phyloP scores from a whole-genome alignment of 1,140 invertebrate species.

The Orius insidiosus region DNA sequence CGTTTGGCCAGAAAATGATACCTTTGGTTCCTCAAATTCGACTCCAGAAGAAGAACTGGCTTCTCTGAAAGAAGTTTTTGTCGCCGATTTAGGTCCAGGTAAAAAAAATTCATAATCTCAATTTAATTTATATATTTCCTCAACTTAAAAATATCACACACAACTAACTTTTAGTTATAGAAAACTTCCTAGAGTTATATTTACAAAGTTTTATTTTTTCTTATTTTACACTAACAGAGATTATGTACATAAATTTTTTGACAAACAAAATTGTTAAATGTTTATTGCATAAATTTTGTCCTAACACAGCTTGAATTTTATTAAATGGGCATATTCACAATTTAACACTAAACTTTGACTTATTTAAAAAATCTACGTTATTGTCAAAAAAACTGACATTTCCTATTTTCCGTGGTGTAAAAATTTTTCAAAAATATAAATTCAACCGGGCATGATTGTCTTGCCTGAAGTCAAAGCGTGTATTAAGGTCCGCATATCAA shows the following conservation, averaged over 20 bases:
- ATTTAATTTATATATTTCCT: not conserved
- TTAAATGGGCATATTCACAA: not conserved
- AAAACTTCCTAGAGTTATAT: no score
- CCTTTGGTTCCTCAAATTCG: slow-evolving; percentile 53
- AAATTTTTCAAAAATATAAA: no score
- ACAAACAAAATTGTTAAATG: not conserved
- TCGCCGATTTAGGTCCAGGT: slow-evolving; percentile 52
- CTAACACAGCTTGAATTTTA: no score
- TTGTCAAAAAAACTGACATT: no score
- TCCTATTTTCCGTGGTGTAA: not conserved
- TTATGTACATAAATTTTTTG: slow-evolving; percentile 9
- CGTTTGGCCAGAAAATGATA: slow-evolving; percentile 70
- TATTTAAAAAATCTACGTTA: not conserved
- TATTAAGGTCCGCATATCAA: no score
- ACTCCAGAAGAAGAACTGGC: slow-evolving; percentile 58
- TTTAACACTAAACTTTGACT: not conserved
- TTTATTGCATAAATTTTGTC: not conserved
- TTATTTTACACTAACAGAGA: slow-evolving; percentile 2
- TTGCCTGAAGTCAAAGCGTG: no score
- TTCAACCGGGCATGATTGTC: no score
- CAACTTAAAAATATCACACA: no score
- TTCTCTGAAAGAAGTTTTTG: slow-evolving; percentile 58
- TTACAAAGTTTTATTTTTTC: no score
- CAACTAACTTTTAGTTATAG: no score
- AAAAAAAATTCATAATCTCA: slow-evolving; percentile 16